Conservation (phyloP, 2,797 vertebrate species). For the Acridotheres tristis region DNA sequence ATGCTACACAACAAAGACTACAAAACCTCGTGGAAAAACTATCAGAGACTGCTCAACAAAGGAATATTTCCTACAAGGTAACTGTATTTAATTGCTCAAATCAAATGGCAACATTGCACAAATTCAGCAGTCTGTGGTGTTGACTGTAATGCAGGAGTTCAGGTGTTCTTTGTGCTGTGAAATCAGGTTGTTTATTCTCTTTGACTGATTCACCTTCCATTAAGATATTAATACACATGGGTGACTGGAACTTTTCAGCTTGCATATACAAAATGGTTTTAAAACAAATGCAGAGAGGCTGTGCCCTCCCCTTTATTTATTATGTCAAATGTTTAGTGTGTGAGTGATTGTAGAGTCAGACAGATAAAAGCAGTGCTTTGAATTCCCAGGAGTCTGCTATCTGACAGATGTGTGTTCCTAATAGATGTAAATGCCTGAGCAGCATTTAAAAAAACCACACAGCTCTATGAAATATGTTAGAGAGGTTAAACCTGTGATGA, state of each 20-base stretch:
- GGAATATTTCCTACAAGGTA: constrained; percentile 89
- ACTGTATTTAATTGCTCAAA: neutral
- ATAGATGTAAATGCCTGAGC: constrained; percentile 34
- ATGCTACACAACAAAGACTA: constrained; percentile 89
- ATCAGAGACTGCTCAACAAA: constrained; percentile 90
- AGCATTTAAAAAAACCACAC: neutral
- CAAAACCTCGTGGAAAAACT: constrained; percentile 90
- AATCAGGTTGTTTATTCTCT: constrained; percentile 12
- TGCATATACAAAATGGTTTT: neutral
- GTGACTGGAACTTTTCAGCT: neutral
- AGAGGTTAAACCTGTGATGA: constrained; percentile 33
- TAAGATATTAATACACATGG: neutral
- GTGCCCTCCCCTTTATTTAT: constrained; percentile 19
- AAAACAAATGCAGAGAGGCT: neutral
- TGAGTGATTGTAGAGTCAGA: neutral
- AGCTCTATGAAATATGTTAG: neutral
- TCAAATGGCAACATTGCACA: neutral
- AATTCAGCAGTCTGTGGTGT: neutral
- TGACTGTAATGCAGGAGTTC: neutral
- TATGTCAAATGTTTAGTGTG: neutral
- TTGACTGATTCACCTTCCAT: neutral
- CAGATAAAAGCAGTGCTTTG: constrained; percentile 20
- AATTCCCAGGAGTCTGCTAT: neutral
- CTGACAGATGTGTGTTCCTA: constrained; percentile 7
- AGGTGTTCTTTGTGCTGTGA: neutral